Conservation (phyloP, 2,888 invertebrate genomes). For the Ochlodes sylvanus region DNA sequence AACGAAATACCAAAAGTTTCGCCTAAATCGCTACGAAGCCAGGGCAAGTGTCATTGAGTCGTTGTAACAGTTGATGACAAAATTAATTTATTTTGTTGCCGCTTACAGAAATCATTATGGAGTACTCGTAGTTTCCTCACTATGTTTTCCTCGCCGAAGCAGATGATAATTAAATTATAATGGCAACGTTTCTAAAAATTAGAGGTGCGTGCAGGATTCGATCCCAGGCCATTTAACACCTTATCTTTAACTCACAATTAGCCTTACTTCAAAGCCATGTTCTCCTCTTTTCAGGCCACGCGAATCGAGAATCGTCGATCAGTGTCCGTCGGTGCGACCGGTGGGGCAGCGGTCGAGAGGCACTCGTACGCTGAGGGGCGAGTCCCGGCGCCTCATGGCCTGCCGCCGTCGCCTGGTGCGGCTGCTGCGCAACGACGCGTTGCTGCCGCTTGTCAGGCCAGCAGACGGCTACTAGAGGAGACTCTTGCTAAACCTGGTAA, state of each 20-base stretch:
- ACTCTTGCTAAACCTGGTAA: constrained; percentile 85
- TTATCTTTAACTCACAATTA: no score
- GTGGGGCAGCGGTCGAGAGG: constrained; percentile 56
- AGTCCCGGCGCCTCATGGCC: constrained; percentile 74
- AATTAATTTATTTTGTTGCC: no score
- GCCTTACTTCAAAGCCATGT: neutral
- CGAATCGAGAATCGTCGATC: constrained; percentile 68
- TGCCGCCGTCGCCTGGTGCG: constrained; percentile 74
- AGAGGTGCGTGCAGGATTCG: no score
- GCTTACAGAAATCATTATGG: no score
- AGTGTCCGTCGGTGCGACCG: constrained; percentile 65
- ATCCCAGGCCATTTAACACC: neutral
- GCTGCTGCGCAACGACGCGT: constrained; percentile 64
- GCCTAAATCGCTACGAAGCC: neutral
- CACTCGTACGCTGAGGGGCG: constrained; percentile 71
- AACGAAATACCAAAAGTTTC: neutral
- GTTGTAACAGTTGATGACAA: no score
- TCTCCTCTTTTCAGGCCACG: constrained; percentile 61
- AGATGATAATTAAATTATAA: no score
- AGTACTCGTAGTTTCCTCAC: no score
- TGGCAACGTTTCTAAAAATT: no score
- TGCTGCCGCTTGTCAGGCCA: constrained; percentile 80
- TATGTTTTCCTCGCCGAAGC: no score
- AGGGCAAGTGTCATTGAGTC: no score
- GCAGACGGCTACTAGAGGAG: constrained; percentile 89